Conservation (phyloP, 2,888 invertebrate genomes). For the Mesoligia furuncula region DNA sequence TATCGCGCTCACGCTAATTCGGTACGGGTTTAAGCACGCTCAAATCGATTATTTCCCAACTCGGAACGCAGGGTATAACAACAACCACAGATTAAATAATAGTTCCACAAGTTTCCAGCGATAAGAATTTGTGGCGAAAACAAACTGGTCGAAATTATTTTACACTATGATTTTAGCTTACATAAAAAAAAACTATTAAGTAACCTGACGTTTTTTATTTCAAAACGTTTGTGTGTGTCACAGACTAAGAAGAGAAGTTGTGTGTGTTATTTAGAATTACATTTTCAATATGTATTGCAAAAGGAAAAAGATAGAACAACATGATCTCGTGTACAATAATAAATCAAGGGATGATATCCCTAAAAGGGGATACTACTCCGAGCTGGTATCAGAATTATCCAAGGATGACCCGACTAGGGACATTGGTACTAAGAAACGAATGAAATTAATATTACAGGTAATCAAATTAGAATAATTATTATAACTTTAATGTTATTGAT, state of each 20-base stretch:
- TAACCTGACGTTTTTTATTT: slow-evolving; percentile 16
- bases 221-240: not conserved
- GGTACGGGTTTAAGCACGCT: too few relatives aligned
- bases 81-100: too few relatives aligned
- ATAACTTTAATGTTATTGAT: not conserved
- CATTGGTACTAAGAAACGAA: slow-evolving; percentile 84
- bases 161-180: not conserved
- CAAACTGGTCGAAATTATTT: slow-evolving; percentile 21
- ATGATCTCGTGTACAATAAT: slow-evolving; percentile 85
- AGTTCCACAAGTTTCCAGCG: not conserved
- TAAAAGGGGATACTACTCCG: slow-evolving; percentile 91
- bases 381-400: slow-evolving; percentile 89
- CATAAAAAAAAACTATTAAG: not conserved
- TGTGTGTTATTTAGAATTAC: not conserved
- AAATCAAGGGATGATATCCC: slow-evolving; percentile 78
- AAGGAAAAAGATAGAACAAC: slow-evolving; percentile 81
- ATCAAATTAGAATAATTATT: not conserved
- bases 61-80: too few relatives aligned
- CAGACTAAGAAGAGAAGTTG: too few relatives aligned
- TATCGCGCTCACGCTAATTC: too few relatives aligned
- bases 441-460: slow-evolving; percentile 84
- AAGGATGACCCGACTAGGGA: slow-evolving; percentile 80
- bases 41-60: too few relatives aligned
- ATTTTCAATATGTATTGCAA: slow-evolving; percentile 79
- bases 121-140: not conserved